phyloP scores from a whole-genome alignment of 2,888 invertebrate species.

The Pardosa pseudoannulata region DNA sequence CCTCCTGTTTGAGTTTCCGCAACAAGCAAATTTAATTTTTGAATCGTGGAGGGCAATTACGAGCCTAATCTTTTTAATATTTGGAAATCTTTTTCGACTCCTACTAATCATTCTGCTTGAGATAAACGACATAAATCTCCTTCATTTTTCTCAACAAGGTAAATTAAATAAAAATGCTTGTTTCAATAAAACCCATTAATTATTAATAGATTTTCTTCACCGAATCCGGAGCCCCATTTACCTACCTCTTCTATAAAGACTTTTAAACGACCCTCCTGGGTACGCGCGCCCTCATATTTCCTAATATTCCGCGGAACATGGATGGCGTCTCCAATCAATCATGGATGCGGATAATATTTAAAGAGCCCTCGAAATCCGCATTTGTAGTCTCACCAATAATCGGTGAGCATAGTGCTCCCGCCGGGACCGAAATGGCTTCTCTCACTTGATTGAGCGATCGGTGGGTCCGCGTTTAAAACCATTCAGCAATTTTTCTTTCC shows the following conservation, averaged over 20 bases:
- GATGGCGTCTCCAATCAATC: conserved; percentile 53
- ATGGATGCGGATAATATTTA: conserved; percentile 43
- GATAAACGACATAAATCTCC: neutral
- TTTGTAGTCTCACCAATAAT: conserved; percentile 69
- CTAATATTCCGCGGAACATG: conserved; percentile 39
- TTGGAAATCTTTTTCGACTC: too few relatives aligned
- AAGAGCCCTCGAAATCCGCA: conserved; percentile 37
- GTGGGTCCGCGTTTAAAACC: conserved; percentile 54
- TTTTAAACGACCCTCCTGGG: conserved; percentile 66
- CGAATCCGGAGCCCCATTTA: neutral
- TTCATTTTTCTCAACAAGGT: conserved; percentile 4
- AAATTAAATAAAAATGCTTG: conserved; percentile 15
- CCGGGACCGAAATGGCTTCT: conserved; percentile 26
- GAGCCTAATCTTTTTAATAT: too few relatives aligned
- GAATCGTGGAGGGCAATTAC: too few relatives aligned
- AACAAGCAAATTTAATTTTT: too few relatives aligned
- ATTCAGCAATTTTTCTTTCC: conserved; percentile 58
- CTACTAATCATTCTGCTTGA: neutral
- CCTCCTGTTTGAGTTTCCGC: too few relatives aligned
- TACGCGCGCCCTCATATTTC: conserved; percentile 46
- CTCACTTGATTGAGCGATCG: conserved; percentile 29
- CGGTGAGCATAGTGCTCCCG: conserved; percentile 36
- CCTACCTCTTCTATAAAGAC: conserved; percentile 16
- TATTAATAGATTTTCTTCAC: conserved; percentile 5
- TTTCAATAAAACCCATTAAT: conserved; percentile 13